Conservation (phyloP, 2,113 vertebrate genomes). For the Lota lota region DNA sequence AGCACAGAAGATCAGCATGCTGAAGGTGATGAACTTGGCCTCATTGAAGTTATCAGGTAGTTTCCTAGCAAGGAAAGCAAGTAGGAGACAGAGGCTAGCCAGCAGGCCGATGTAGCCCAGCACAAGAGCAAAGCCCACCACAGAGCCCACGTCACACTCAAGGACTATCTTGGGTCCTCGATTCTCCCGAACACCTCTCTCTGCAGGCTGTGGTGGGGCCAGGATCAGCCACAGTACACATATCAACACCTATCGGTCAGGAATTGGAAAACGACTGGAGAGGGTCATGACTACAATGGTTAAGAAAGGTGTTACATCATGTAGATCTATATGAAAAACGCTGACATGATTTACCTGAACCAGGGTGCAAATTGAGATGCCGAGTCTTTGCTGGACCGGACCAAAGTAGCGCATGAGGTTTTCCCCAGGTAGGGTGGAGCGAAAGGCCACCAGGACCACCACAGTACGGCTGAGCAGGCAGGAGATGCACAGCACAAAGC, state of each 20-base stretch:
- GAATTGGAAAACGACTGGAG: conserved; percentile 12
- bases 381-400: conserved; percentile 46
- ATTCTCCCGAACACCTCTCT: conserved; percentile 34
- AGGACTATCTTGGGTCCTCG: conserved; percentile 50
- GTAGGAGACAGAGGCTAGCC: conserved; percentile 48
- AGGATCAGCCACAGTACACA: conserved; percentile 53
- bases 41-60: conserved; percentile 61
- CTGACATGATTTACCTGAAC: conserved; percentile 27
- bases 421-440: conserved; percentile 38
- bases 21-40: conserved; percentile 61
- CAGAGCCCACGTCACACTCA: conserved; percentile 56
- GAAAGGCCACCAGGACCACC: conserved; percentile 56
- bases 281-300: not conserved
- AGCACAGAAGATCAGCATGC: conserved; percentile 63
- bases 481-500: conserved; percentile 59
- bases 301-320: not conserved
- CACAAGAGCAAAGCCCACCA: conserved; percentile 44
- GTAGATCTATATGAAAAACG: not conserved
- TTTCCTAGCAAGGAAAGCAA: conserved; percentile 54
- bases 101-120: conserved; percentile 59
- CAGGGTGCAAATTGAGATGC: conserved; percentile 48
- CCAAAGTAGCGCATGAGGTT: conserved; percentile 53
- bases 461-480: conserved; percentile 56
- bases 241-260: conserved; percentile 45
- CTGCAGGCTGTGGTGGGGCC: conserved; percentile 40